phyloP scores from a whole-genome alignment of 2,113 vertebrate genomes.

The Rafetus swinhoei region DNA sequence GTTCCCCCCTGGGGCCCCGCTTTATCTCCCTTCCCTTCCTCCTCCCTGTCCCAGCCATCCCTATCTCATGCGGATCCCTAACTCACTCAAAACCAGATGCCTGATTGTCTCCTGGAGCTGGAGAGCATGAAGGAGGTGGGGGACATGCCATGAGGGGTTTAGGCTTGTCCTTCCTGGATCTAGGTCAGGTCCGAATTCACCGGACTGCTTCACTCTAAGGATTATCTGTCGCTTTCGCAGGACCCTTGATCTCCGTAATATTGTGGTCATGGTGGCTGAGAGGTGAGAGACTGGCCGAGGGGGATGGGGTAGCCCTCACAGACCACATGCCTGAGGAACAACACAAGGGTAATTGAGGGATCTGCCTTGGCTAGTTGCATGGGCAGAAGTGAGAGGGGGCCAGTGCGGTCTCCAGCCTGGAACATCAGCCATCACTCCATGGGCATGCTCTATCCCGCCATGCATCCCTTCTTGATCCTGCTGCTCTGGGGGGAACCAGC shows the following conservation, averaged over 20 bases:
- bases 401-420: not conserved
- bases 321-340: not conserved
- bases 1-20: not conserved
- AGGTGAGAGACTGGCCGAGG: rapidly evolving
- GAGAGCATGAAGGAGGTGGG: not conserved
- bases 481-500: not conserved
- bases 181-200: conserved; percentile 27
- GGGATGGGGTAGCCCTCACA: not conserved
- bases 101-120: not conserved
- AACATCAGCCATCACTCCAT: not conserved
- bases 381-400: not conserved
- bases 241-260: not conserved
- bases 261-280: not conserved
- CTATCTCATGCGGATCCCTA: not conserved
- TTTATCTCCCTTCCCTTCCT: not conserved
- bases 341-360: not conserved
- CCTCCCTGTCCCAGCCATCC: rapidly evolving
- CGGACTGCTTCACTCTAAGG: not conserved
- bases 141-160: not conserved
- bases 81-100: rapidly evolving
- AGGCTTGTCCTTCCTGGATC: not conserved
- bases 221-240: not conserved
- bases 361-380: not conserved
- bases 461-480: not conserved
- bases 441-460: not conserved